Evolutionary conservation across 2,113 vertebrate genomes (phyloP), one percentile per base, ranked within the genome.

Genomic region (Heterochromis multidens): DNA sequence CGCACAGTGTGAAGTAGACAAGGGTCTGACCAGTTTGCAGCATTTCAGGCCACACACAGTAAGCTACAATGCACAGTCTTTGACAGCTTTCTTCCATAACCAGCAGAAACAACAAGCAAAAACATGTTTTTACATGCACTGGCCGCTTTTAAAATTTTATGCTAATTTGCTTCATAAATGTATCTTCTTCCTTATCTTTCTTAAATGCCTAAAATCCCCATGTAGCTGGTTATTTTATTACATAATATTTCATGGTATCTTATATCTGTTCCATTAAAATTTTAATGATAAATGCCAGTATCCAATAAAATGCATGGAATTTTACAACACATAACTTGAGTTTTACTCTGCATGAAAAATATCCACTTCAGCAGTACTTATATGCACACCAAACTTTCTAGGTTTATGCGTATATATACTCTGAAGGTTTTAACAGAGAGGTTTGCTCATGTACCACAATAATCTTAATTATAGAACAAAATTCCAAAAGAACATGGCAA

Each of bases 1-100:
- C 25, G 7, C 37, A 70, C 37, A 27, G 3, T 46, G 40, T 70
- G 8, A 70, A 27, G 14, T 70, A 70, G 14, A 46, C 23, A 27
- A 46, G 0, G 40, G 37, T 0, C 40, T 27, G 11, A 70, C 23
- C 65, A 46, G 37, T 46, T 1, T 46, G 40, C 23, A 70, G 13
- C n/a, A 40, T 40, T 65, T 65, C 62, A 65, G n/a, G 62, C 35
- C 23, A 65, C 33, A 35, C 62, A 25, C 62, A 40, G n/a, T 40
- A 40, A 65, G n/a, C 40, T 33, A 13, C 25, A 25, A 25, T 65
- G n/a, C 4, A 40, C 25, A 23, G 3, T 27, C 37, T 46, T 70
- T 46, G 65, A 46, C 0, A 6, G 16, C 23, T 27, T 70, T 70
- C 23, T 46, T 46, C 40, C 27, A 46, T 19, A 46, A 70, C 37